Conservation (phyloP, 1,140 invertebrate species). For the Rhyzopertha dominica region DNA sequence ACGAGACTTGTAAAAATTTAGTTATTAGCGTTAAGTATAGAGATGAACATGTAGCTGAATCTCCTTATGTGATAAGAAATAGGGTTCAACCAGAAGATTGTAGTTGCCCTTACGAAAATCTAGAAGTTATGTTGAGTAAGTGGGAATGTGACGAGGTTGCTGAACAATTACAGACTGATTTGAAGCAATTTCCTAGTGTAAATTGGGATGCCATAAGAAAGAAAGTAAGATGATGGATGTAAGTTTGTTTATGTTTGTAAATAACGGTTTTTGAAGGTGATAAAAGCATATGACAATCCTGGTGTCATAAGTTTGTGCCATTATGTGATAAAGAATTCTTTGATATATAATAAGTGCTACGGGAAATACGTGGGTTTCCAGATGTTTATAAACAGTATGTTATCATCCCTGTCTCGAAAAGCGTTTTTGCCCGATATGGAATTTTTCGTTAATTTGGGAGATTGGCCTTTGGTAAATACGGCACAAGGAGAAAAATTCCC, state of each 20-base stretch:
- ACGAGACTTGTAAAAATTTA: slow-evolving; percentile 67
- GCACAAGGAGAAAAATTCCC: slow-evolving; percentile 56
- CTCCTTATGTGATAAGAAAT: slow-evolving; percentile 63
- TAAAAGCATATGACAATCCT: slow-evolving; percentile 55
- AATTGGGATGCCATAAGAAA: slow-evolving; percentile 66
- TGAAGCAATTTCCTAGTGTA: slow-evolving; percentile 63
- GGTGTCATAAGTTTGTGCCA: slow-evolving; percentile 83
- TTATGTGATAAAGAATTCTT: slow-evolving; percentile 81
- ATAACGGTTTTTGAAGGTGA: slow-evolving; percentile 23
- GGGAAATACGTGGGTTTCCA: slow-evolving; percentile 94
- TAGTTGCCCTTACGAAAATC: slow-evolving; percentile 66
- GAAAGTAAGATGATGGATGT: slow-evolving; percentile 46
- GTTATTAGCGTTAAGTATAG: slow-evolving; percentile 66
- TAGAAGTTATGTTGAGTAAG: slow-evolving; percentile 61
- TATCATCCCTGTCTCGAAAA: slow-evolving; percentile 79
- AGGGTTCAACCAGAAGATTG: slow-evolving; percentile 78
- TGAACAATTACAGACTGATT: slow-evolving; percentile 70
- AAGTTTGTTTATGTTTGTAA: slow-evolving; percentile 1
- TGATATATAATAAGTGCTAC: slow-evolving; percentile 84
- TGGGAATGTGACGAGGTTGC: slow-evolving; percentile 64
- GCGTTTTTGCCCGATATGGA: slow-evolving; percentile 82
- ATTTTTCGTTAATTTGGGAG: slow-evolving; percentile 89
- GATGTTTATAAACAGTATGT: slow-evolving; percentile 88
- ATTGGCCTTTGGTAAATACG: slow-evolving; percentile 80
- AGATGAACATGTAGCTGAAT: slow-evolving; percentile 59